Conservation (phyloP, 2,797 vertebrate genomes). For the Propithecus deckenii region DNA sequence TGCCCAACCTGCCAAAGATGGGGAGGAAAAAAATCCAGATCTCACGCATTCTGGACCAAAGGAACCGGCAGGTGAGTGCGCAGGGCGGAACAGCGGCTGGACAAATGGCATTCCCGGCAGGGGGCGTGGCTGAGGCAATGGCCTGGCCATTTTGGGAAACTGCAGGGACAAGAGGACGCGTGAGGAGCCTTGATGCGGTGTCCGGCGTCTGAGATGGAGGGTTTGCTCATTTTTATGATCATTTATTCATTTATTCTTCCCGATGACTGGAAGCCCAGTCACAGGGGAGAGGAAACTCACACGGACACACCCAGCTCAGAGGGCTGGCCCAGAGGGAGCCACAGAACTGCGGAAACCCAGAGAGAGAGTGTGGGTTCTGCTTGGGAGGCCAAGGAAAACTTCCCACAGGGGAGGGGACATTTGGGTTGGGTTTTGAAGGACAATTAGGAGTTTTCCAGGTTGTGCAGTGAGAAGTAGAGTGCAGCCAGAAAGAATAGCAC, state of each 20-base stretch:
- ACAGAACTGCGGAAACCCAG: background rate
- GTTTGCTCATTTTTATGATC: background rate
- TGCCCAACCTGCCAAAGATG: conserved; percentile 84
- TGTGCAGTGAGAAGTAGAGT: too few species aligned
- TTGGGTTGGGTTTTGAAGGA: conserved; percentile 25
- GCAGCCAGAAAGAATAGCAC: background rate
- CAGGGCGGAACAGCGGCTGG: fast-evolving
- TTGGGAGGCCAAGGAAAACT: background rate
- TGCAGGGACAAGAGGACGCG: background rate
- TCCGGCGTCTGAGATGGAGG: background rate
- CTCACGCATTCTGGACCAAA: conserved; percentile 94
- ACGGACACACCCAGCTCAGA: background rate
- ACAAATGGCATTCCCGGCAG: background rate
- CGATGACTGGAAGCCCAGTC: background rate
- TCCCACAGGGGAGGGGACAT: background rate
- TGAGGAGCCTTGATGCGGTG: background rate
- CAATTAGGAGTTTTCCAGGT: background rate
- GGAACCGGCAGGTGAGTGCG: conserved; percentile 92
- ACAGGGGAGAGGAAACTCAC: background rate
- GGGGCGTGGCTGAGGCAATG: background rate
- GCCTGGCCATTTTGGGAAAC: fast-evolving
- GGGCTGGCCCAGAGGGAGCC: background rate
- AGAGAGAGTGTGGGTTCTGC: background rate
- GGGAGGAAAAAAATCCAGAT: conserved; percentile 98
- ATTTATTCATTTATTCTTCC: background rate